Conservation (phyloP, 2,888 invertebrate species). For the Colletes collaris region DNA sequence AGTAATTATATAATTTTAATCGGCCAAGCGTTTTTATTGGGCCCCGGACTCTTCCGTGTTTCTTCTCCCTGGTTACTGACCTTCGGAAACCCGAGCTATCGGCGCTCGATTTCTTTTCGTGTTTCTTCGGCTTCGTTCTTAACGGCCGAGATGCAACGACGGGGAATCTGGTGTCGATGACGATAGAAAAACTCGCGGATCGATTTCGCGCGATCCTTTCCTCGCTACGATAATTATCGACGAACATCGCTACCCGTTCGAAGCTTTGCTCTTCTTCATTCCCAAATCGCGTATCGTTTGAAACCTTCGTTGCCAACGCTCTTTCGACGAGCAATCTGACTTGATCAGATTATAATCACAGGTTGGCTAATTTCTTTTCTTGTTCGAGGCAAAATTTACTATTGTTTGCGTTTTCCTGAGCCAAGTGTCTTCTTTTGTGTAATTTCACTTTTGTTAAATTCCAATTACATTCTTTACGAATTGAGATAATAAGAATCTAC, state of each 20-base stretch:
- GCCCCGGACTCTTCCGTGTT: conserved; percentile 43
- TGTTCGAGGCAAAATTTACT: too few species aligned
- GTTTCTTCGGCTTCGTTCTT: conserved; percentile 57
- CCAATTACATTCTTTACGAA: too few species aligned
- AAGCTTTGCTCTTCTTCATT: too few species aligned
- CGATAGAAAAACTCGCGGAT: conserved; percentile 48
- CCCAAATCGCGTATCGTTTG: too few species aligned
- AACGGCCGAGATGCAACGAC: conserved; percentile 68
- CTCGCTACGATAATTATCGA: conserved; percentile 20
- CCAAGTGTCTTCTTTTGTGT: too few species aligned
- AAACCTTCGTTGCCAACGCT: too few species aligned
- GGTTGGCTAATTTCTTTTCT: too few species aligned
- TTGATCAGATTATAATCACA: too few species aligned
- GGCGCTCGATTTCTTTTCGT: conserved; percentile 45
- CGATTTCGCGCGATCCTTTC: conserved; percentile 36
- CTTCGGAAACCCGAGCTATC: conserved; percentile 64
- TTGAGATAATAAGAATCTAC: too few species aligned
- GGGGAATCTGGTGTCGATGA: conserved; percentile 62
- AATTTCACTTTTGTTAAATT: too few species aligned
- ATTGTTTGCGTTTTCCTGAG: too few species aligned
- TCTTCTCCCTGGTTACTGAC: conserved; percentile 64
- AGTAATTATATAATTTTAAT: conserved; percentile 55
- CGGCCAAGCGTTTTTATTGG: conserved; percentile 41
- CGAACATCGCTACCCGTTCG: neutral
- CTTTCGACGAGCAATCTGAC: too few species aligned